Base-by-base conservation (phyloP, 2,797 vertebrate genomes). In the Geotrypetes seraphini region DNA sequence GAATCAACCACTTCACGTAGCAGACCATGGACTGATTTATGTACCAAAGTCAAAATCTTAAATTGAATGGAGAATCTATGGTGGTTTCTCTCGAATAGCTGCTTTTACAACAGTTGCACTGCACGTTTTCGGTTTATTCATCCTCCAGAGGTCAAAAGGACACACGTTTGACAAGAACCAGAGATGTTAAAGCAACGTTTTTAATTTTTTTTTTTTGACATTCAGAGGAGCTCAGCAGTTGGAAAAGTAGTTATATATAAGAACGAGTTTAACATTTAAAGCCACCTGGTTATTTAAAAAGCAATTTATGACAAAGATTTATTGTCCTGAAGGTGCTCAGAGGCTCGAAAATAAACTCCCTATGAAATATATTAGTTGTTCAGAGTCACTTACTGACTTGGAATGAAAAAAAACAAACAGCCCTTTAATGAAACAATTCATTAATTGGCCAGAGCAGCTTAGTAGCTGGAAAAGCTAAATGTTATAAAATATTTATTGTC, bases 361-460 rank as follows among this genome's bases (percentile, higher is more conserved):
- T 48, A 28, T 55, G 63, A 73, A 74, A 57, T 67, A 61, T 62
- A 68, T 47, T 49, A 62, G 50, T 34, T 63, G 48, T 69, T 69
- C 61, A 63, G 36, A 59, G 66, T 55, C 60, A 61, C 46, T 69
- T 25, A 46, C 42, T 39, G 33, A 51, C 62, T 50, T 58, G 42
- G 59, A 63, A 56, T 62, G 55, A 24, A n/a, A n/a, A n/a, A n/a
- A n/a, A n/a, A n/a, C n/a, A n/a, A n/a, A n/a, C n/a, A n/a, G 12
- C 21, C 15, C 51, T 27, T 43, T 67, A 63, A 69, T 57, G 55
- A 60, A 50, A 60, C 36, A 48, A 51, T 49, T 43, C 60, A 67
- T 59, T 69, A 72, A 69, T 69, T 69, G 45, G 25, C 39, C 31
- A 53, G 43, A 36, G 42, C 36, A 28, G 43, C 49, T 59, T 60